Percentiles rank a stretch among this genome's conserved stretches.
Conservation (phyloP, 2,113 vertebrate genomes). For the Mus spicilegus region DNA sequence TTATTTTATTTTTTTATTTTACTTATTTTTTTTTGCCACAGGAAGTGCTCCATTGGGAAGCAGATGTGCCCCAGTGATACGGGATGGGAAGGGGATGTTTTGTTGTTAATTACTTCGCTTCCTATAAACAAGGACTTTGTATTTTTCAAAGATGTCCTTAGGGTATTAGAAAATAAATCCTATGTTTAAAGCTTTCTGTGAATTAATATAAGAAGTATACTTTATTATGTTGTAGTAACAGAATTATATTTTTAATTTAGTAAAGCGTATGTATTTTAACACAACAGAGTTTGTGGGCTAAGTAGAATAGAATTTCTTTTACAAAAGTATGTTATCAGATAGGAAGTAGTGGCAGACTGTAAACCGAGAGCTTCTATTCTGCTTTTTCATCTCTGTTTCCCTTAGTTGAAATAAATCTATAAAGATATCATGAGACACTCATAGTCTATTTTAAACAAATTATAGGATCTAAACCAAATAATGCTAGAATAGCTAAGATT, state of each 20-base stretch:
- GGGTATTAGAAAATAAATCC: constrained; percentile 78
- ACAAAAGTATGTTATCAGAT: constrained; percentile 18
- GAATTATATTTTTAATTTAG: constrained; percentile 42
- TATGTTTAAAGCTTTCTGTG: constrained; percentile 68
- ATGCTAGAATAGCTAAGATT: background rate
- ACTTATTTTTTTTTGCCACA: constrained; percentile 75
- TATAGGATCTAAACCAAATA: constrained; percentile 7
- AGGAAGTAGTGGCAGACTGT: constrained; percentile 21
- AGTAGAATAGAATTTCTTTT: background rate
- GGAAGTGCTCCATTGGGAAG: constrained; percentile 86
- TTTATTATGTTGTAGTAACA: background rate
- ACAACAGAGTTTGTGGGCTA: background rate
- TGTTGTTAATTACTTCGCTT: constrained; percentile 86
- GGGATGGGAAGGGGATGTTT: constrained; percentile 88
- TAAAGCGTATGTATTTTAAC: constrained; percentile 19
- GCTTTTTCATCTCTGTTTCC: constrained; percentile 40
- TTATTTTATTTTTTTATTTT: background rate
- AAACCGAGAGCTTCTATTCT: constrained; percentile 52
- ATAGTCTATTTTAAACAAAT: constrained; percentile 37
- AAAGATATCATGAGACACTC: background rate
- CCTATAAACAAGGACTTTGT: constrained; percentile 84
- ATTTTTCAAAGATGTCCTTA: constrained; percentile 80
- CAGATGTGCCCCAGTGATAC: constrained; percentile 88
- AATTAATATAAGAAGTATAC: constrained; percentile 33
- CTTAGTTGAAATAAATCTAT: background rate